Evolutionary conservation across 2,113 vertebrate genomes (phyloP), one percentile per base, ranked within the genome.

Genomic region (Atherinomorus stipes): DNA sequence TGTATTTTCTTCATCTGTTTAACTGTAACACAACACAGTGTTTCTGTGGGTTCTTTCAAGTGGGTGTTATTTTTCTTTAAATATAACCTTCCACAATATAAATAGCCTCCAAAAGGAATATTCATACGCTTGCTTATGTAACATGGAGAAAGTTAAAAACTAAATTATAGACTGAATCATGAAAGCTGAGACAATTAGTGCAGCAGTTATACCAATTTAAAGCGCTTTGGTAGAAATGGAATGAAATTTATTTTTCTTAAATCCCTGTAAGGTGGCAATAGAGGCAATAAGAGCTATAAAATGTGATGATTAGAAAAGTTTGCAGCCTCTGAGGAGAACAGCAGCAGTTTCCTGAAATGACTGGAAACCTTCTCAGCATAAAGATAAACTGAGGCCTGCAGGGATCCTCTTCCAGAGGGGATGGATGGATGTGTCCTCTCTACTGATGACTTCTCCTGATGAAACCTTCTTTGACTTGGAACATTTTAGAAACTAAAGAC

Each of bases 401-500:
- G 64, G 73, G 72, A 71, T 71, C 52, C 51, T 64, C 37, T 56
- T 47, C 3, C 7, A 16, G 22, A 63, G 37, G 5, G 8, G 53
- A 64, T 42, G 62, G 54, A 69, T 64, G 22, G 53, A 79, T 54
- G 63, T 2, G 9, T 11, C 8, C 22, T 28, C 0, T 45, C 52
- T 74, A 67, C 65, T 56, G 44, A 71, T 69, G 64, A 64, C 52
- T 71, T 58, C 12, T 44, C 13, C 65, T 49, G 77, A 84, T 78
- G 40, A 64, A 81, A 76, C 44, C 28, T 25, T 53, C 72, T 53
- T 62, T 44, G 21, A 1, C 52, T 76, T 10, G 16, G 16, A 61
- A 37, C 63, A 66, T 76, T 68, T 78, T 34, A 56, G 68, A 81
- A 69, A 69, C 16, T 61, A 54, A 79, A 50, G 60, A 37, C 42